These are phyloP conservation scores for Nephrotoma flavescens DNA, from an alignment of 2,888 invertebrate genomes.

Conservation along the genomic window DNA sequence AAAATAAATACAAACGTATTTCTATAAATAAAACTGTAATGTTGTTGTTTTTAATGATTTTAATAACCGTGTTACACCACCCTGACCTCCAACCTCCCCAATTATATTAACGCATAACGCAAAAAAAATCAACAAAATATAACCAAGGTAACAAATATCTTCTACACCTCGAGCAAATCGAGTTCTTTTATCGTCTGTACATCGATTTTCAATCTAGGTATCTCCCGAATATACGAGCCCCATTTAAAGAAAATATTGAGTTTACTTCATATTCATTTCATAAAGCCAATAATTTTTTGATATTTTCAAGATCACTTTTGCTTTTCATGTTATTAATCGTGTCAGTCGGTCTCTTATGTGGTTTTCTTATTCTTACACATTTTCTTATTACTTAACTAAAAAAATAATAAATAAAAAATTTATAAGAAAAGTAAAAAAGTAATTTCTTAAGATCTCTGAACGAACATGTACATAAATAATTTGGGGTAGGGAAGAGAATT, in stretches of 20 bases:
- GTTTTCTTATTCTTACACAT: not conserved
- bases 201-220: not conserved
- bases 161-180: not conserved
- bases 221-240: not conserved
- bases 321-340: slow-evolving; percentile 6
- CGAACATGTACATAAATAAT: not conserved
- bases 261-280: not conserved
- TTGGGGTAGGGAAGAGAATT: not conserved
- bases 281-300: not conserved
- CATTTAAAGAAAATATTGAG: not conserved
- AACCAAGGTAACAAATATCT: not conserved
- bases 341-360: not conserved
- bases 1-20: not conserved
- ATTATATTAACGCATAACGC: not conserved
- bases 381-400: not conserved
- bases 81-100: not conserved
- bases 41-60: not conserved
- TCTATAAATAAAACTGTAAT: not conserved
- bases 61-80: not conserved
- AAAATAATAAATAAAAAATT: not conserved
- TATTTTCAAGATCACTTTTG: slow-evolving; percentile 12
- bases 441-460: not conserved
- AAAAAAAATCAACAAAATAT: not conserved
- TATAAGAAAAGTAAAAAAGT: not conserved
- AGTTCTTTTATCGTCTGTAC: not conserved